Percentiles rank a stretch among this genome's conserved stretches.
Evolutionary conservation across 1,140 invertebrate genomes (phyloP).

Genomic region (Macrobrachium nipponense): DNA sequence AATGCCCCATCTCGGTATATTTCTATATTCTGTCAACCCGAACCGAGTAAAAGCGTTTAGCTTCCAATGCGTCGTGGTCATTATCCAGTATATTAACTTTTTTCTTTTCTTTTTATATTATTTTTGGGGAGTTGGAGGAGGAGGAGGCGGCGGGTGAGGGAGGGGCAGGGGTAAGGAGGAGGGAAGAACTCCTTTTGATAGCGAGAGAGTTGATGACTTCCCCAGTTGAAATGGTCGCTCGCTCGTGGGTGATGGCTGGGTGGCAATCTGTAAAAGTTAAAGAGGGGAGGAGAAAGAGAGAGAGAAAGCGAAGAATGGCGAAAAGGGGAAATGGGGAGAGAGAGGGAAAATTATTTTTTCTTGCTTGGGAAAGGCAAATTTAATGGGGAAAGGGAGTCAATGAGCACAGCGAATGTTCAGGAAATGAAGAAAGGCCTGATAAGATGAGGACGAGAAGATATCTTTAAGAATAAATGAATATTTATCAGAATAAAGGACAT

Average conservation of each 20-base stretch:
- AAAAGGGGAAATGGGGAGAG: not conserved
- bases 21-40: no score
- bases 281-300: conserved; percentile 20
- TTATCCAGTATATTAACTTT: conserved; percentile 41
- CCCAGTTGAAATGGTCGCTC: conserved; percentile 14
- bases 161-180: not conserved
- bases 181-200: not conserved
- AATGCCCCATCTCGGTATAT: no score
- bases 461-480: no score
- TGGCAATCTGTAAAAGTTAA: not conserved
- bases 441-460: not conserved
- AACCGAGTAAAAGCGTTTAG: no score
- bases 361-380: not conserved
- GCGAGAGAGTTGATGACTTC: not conserved
- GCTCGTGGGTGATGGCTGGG: not conserved
- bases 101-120: no score
- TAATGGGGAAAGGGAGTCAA: not conserved
- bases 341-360: not conserved
- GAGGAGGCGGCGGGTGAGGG: not conserved
- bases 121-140: not conserved
- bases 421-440: not conserved
- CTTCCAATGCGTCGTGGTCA: conserved; percentile 8
- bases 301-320: not conserved
- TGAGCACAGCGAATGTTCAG: not conserved
- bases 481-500: no score